Evolutionary conservation across 2,113 vertebrate species (phyloP), one percentile per base, ranked within the genome.

Genomic region (Corythornis cristatus): DNA sequence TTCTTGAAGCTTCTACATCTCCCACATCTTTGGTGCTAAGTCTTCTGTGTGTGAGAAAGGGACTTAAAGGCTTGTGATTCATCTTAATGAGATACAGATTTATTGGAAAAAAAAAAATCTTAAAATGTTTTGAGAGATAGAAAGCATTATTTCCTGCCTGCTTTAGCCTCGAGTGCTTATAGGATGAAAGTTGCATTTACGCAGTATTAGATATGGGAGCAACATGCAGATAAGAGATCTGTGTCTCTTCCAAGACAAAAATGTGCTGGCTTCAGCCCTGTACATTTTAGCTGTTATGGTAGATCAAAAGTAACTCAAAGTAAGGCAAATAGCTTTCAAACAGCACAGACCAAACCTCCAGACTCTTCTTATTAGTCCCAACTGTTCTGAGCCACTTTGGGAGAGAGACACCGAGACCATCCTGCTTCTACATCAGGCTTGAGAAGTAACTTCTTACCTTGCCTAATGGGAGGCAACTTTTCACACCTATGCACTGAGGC

Each of bases 231-330:
- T 91, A 89, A 94, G 64, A 73, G 72, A 77, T 91, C 43, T 80
- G 23, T 71, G 67, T 66, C 75, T 85, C 64, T 80, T 94, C 51
- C 2, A 7, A 77, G 64, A 60, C 10, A 77, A 80, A 93, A 91
- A 94, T 62, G 15, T 85, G 42, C 54, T 93, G 87, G 62, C 78
- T 76, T 76, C 64, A 93, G 50, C 81, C 45, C 50, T 42, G 5
- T 53, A 22, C 15, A 40, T 46, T 85, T 78, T 43, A 83, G 37
- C 12, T 66, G 13, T 91, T 51, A n/a, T 0, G 1, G 72, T 21
- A 91, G 67, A 95, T 89, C 64, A 93, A 86, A 96, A 91, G 33
- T 66, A 77, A 51, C 51, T 77, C 46, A 42, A 93, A 93, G 85
- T 20, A 77, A 29, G 51, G 31, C 15, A 60, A 79, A 40, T 70